These are phyloP conservation scores for Aspidapion aeneum DNA, from an alignment of 2,888 invertebrate genomes.

Conservation along the genomic window DNA sequence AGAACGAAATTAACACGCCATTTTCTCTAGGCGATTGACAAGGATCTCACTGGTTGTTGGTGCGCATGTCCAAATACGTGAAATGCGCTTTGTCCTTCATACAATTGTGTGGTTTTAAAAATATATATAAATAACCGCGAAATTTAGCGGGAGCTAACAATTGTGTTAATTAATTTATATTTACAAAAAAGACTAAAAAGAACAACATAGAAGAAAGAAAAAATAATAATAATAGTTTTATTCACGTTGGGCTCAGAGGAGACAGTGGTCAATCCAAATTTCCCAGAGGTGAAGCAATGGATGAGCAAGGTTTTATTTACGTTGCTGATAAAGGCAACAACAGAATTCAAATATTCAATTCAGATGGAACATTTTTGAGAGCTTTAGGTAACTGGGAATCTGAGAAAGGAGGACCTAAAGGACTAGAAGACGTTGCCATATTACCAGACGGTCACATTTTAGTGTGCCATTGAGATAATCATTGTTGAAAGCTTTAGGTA, in stretches of 20 bases:
- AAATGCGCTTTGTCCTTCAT: no score
- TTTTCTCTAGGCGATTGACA: no score
- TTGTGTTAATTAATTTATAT: no score
- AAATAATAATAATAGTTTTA: no score
- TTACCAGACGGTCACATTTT: slow-evolving; percentile 90
- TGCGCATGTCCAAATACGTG: no score
- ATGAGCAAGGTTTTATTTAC: slow-evolving; percentile 96
- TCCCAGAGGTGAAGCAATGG: slow-evolving; percentile 97
- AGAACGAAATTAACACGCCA: no score
- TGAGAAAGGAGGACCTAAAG: slow-evolving; percentile 96
- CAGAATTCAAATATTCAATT: slow-evolving; percentile 95
- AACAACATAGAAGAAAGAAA: no score
- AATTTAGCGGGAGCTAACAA: no score
- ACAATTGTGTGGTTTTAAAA: slow-evolving; percentile 95
- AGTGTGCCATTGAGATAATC: slow-evolving; percentile 93
- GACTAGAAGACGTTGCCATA: slow-evolving; percentile 90
- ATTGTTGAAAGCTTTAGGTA: no score
- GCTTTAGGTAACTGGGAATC: slow-evolving; percentile 96
- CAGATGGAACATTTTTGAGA: slow-evolving; percentile 89
- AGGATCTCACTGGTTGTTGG: no score
- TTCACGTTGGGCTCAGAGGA: slow-evolving; percentile 93
- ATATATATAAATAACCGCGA: no score
- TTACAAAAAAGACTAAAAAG: no score
- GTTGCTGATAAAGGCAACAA: slow-evolving; percentile 99
- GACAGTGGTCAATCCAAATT: slow-evolving; percentile 95